Conservation (phyloP, 2,888 invertebrate species). For the Heliconius ethilla region DNA sequence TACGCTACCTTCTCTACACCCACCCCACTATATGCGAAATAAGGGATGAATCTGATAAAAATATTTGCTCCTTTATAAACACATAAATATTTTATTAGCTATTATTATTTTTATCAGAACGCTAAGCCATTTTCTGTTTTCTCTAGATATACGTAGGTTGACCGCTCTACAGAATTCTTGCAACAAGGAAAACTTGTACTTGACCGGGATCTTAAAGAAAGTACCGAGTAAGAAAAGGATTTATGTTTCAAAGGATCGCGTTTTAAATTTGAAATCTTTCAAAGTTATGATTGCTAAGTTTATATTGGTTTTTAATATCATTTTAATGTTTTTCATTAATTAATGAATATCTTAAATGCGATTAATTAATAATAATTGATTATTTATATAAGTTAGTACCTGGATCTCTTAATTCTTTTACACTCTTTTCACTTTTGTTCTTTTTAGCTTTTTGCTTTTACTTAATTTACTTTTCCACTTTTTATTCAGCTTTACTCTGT, state of each 20-base stretch:
- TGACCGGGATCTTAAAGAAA: conserved; percentile 39
- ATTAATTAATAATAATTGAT: not conserved
- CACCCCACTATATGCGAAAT: no score
- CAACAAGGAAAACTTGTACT: conserved; percentile 38
- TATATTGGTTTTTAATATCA: not conserved
- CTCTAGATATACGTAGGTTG: not conserved
- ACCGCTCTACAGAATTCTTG: conserved; percentile 19
- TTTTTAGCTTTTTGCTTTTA: no score
- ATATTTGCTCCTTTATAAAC: not conserved
- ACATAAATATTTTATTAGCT: not conserved
- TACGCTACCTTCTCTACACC: no score
- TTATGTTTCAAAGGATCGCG: conserved; percentile 15
- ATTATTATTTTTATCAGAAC: not conserved
- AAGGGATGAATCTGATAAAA: no score
- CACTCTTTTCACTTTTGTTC: no score
- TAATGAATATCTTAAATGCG: not conserved
- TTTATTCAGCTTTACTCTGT: not conserved
- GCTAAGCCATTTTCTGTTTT: conserved; percentile 7
- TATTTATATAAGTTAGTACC: no score
- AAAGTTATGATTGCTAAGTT: conserved; percentile 3
- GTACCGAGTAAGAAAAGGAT: conserved; percentile 35
- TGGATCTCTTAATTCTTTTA: no score
- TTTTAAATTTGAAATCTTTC: conserved; percentile 18
- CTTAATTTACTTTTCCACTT: no score
- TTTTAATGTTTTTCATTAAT: not conserved